Conservation (phyloP, 2,113 vertebrate species). For the Gobiocypris rarus region DNA sequence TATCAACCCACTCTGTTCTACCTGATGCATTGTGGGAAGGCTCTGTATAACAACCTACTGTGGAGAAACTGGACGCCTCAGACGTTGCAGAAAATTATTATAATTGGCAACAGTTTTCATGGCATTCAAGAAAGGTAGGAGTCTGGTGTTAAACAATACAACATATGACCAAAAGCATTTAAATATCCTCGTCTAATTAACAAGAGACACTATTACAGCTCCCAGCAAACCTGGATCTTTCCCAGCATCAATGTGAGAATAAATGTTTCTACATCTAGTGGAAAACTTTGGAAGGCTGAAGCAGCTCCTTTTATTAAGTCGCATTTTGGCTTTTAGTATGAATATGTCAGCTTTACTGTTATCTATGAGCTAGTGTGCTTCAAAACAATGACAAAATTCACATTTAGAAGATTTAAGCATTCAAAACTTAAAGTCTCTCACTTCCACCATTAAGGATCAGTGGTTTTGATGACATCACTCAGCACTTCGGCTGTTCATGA, state of each 20-base stretch:
- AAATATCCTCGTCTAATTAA: neutral
- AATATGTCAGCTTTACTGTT: no score
- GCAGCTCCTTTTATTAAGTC: neutral
- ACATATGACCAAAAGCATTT: neutral
- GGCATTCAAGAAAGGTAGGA: conserved; percentile 85
- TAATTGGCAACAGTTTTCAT: conserved; percentile 91
- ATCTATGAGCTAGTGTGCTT: no score
- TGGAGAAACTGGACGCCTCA: conserved; percentile 90
- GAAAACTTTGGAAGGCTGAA: neutral
- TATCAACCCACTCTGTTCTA: conserved; percentile 84
- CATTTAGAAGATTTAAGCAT: no score
- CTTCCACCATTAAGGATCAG: no score
- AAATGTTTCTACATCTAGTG: neutral
- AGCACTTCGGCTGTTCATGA: no score
- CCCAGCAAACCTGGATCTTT: neutral
- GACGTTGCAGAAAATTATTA: conserved; percentile 74
- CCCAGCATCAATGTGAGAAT: neutral
- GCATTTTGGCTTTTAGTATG: no score
- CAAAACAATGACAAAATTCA: no score
- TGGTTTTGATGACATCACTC: no score
- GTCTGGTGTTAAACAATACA: no score
- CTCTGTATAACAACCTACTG: conserved; percentile 94
- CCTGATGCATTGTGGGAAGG: conserved; percentile 94
- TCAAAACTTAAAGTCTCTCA: no score
- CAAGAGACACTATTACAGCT: neutral